Conservation (phyloP, 2,113 vertebrate genomes). For the Ovis aries region ARS-UI_Ramb_v3.0 NC_056070.1:17135501-17136000, state of each 20-base stretch:
- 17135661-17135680: slow-evolving; percentile 2
- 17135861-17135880: background rate
- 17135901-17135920: background rate
- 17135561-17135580: background rate
- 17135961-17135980: background rate
- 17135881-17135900: background rate
- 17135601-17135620: background rate
- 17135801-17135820: background rate
- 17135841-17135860: background rate
- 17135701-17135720: background rate
- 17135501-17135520: background rate
- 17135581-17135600: background rate
- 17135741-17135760: background rate
- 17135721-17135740: background rate
- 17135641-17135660: background rate
- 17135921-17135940: background rate
- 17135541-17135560: background rate
- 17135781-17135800: background rate
- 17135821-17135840: background rate
- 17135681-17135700: background rate
- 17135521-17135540: background rate
- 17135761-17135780: background rate
- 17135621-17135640: background rate
- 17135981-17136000: background rate
- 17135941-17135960: background rate